phyloP scores from a whole-genome alignment of 2,888 invertebrate genomes.

The Deilephila elpenor region DNA sequence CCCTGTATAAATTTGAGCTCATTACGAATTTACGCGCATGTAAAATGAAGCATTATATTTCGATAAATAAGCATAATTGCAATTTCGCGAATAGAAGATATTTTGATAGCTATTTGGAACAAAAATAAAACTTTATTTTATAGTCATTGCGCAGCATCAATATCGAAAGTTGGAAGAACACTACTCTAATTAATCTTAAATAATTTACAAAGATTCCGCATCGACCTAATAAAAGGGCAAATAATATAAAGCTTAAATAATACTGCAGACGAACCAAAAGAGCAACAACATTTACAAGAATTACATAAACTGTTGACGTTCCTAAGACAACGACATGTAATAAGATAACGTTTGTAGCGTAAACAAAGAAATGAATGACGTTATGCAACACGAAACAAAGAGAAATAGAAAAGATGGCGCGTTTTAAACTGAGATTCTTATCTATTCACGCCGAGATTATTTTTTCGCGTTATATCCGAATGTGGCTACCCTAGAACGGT shows the following conservation, averaged over 20 bases:
- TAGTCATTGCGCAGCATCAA: too few relatives aligned
- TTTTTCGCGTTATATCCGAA: neutral
- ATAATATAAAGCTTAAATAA: neutral
- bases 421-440: conserved; percentile 10
- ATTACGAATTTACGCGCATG: neutral
- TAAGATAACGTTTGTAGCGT: conserved; percentile 22
- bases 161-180: too few relatives aligned
- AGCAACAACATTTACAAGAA: conserved; percentile 14
- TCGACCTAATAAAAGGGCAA: too few relatives aligned
- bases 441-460: neutral
- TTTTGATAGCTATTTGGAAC: too few relatives aligned
- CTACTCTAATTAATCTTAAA: too few relatives aligned
- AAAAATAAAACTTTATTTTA: too few relatives aligned
- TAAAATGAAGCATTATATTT: neutral
- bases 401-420: conserved; percentile 13
- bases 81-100: neutral
- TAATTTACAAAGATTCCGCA: too few relatives aligned
- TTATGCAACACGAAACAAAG: conserved; percentile 18
- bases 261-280: neutral
- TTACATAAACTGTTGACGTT: conserved; percentile 18
- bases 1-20: neutral
- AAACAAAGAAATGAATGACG: conserved; percentile 13
- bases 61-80: neutral
- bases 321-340: neutral
- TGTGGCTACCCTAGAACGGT: too few relatives aligned